Conservation (phyloP, 2,888 invertebrate genomes). For the Marasmarcha lunaedactyla region DNA sequence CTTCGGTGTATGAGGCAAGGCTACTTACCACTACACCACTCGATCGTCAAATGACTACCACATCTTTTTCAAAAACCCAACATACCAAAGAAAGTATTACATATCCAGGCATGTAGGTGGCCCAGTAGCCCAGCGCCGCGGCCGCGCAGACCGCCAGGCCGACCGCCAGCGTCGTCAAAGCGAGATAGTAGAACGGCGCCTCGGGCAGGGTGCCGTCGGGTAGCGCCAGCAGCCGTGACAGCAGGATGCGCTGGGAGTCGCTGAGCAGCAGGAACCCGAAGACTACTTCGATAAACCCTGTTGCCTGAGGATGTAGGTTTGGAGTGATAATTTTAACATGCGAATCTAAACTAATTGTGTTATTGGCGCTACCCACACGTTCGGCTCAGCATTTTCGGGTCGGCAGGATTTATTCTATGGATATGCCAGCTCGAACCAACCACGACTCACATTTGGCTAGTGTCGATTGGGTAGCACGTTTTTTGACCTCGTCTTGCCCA, state of each 20-base stretch:
- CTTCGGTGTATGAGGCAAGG: too few species aligned
- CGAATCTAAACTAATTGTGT: too few species aligned
- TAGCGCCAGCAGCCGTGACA: constrained; percentile 78
- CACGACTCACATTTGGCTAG: too few species aligned
- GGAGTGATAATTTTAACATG: neutral
- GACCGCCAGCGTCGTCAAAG: constrained; percentile 75
- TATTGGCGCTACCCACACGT: too few species aligned
- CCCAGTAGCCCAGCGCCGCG: constrained; percentile 85
- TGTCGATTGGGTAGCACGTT: too few species aligned
- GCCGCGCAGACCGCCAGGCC: constrained; percentile 77
- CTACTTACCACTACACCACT: too few species aligned
- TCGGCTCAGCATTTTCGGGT: too few species aligned
- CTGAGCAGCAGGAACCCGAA: constrained; percentile 79
- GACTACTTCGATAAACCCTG: constrained; percentile 78
- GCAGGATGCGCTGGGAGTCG: constrained; percentile 76
- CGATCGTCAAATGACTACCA: too few species aligned
- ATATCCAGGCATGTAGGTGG: constrained; percentile 80
- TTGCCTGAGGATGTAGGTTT: constrained; percentile 67
- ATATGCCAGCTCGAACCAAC: too few species aligned
- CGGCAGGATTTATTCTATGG: too few species aligned
- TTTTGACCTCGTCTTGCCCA: too few species aligned
- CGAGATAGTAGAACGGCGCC: constrained; percentile 82
- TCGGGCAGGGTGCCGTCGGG: constrained; percentile 73
- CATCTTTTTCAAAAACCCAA: too few species aligned
- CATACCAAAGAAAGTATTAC: constrained; percentile 76